Conservation (phyloP, 1,140 invertebrate genomes). For the Brachionus koreanus region DNA sequence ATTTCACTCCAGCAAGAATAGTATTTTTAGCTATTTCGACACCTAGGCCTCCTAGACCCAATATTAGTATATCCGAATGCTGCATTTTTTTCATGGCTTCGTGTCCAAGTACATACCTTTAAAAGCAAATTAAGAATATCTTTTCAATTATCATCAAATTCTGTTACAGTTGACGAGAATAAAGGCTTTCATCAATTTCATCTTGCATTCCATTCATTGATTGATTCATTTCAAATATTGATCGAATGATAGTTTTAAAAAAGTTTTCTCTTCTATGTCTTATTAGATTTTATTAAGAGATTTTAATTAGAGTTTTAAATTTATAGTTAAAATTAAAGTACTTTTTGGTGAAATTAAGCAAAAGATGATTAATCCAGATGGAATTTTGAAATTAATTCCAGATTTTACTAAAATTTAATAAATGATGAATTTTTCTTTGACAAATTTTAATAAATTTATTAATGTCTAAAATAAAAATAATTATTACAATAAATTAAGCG, state of each 20-base stretch:
- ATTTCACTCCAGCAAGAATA: slow-evolving; percentile 92
- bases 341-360: no score
- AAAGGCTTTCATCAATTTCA: background rate
- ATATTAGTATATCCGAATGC: slow-evolving; percentile 84
- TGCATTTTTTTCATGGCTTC: slow-evolving; percentile 97
- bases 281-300: no score
- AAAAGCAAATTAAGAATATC: slow-evolving; percentile 19
- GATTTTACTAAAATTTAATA: no score
- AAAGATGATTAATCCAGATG: no score
- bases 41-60: slow-evolving; percentile 86
- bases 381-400: background rate
- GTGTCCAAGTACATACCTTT: slow-evolving; percentile 76
- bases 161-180: slow-evolving; percentile 10
- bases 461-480: background rate
- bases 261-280: no score
- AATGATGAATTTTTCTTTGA: background rate
- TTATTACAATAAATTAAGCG: background rate
- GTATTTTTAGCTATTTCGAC: slow-evolving; percentile 98
- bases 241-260: background rate
- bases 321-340: no score
- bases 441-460: background rate
- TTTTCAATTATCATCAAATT: background rate
- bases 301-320: no score
- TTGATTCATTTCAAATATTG: background rate
- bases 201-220: background rate